phyloP scores from a whole-genome alignment of 2,113 vertebrate genomes.

The Emydocephalus ijimae region DNA sequence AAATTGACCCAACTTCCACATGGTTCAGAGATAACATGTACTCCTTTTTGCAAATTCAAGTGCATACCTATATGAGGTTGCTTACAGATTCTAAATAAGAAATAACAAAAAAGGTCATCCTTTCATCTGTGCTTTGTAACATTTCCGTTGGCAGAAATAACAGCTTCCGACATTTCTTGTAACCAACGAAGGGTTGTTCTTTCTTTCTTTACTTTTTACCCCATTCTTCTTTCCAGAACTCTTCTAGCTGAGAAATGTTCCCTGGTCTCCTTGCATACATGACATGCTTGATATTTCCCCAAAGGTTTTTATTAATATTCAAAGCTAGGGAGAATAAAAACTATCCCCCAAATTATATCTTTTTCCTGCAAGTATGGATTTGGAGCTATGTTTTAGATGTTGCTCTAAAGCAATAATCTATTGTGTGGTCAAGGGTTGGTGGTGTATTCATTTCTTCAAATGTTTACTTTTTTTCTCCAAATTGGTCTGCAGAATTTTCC shows the following conservation, averaged over 20 bases:
- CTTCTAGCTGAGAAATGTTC: not conserved
- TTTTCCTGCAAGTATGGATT: not conserved
- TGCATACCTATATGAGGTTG: not conserved
- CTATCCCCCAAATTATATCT: not conserved
- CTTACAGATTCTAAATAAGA: not conserved
- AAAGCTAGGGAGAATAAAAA: not conserved
- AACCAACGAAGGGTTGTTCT: not conserved
- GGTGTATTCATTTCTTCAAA: not conserved
- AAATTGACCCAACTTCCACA: not conserved
- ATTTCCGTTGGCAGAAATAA: not conserved
- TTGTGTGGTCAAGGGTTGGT: not conserved
- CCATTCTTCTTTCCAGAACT: not conserved
- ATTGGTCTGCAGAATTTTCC: too few species aligned
- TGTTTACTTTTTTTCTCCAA: not conserved
- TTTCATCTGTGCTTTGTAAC: not conserved
- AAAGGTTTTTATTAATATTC: not conserved
- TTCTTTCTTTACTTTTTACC: not conserved
- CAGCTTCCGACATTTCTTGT: not conserved
- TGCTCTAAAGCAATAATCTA: not conserved
- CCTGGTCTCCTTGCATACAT: not conserved
- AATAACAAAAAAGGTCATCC: not conserved
- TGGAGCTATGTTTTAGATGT: not conserved
- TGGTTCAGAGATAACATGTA: not conserved
- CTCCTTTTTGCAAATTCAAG: not conserved
- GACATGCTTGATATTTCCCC: not conserved